These are phyloP conservation scores for Biston betularia DNA, from an alignment of 2,888 invertebrate genomes.

Conservation along the genomic window DNA sequence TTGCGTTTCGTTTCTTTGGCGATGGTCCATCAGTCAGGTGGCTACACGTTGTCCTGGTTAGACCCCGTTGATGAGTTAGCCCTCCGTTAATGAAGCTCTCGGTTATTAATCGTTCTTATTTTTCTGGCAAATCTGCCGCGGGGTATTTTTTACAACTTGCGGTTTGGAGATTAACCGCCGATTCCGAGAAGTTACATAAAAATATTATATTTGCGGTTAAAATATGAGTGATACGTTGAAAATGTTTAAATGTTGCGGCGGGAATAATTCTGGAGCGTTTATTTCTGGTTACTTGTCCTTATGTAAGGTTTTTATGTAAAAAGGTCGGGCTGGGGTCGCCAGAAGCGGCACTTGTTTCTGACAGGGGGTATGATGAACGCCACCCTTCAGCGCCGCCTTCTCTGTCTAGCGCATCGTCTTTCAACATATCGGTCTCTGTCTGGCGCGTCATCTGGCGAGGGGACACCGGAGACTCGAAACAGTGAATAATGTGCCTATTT, in stretches of 20 bases:
- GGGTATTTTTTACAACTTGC: constrained; percentile 77
- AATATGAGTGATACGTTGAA: constrained; percentile 60
- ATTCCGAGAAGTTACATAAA: constrained; percentile 71
- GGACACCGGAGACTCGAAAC: constrained; percentile 81
- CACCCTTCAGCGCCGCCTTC: constrained; percentile 70
- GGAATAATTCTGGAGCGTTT: constrained; percentile 38
- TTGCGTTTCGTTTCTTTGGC: constrained; percentile 72
- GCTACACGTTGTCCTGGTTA: constrained; percentile 66
- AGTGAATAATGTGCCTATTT: constrained; percentile 78
- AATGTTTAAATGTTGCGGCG: constrained; percentile 50
- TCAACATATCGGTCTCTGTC: constrained; percentile 63
- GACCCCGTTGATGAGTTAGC: constrained; percentile 68
- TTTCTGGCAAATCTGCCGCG: constrained; percentile 67
- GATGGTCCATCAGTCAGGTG: constrained; percentile 64
- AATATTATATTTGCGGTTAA: constrained; percentile 66
- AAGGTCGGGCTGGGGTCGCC: constrained; percentile 80
- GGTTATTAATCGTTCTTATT: constrained; percentile 81
- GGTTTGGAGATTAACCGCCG: constrained; percentile 75
- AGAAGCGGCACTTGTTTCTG: constrained; percentile 78
- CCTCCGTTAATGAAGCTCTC: constrained; percentile 75
- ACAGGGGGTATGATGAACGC: constrained; percentile 79
- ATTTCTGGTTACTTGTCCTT: constrained; percentile 35
- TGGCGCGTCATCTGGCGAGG: constrained; percentile 78
- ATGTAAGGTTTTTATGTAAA: constrained; percentile 47
- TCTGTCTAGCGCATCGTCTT: constrained; percentile 72